These are phyloP conservation scores for Neodiprion virginianus DNA, from an alignment of 1,140 invertebrate species.

Conservation along the genomic window DNA sequence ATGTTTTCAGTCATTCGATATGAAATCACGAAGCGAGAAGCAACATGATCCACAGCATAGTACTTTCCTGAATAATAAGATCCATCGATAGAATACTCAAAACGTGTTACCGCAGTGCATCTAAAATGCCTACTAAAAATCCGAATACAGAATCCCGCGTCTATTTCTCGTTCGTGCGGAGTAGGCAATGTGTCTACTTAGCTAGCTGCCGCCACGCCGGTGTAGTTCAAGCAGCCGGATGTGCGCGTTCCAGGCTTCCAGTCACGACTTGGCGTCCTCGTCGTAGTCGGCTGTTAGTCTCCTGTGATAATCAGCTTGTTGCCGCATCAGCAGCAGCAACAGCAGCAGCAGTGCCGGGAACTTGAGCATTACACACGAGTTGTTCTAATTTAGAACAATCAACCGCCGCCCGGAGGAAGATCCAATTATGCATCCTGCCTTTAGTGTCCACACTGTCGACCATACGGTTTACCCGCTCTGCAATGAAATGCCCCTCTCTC, in stretches of 20 bases:
- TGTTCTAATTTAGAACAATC: slow-evolving; percentile 2
- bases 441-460: neutral
- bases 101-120: no score
- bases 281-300: neutral
- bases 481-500: neutral
- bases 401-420: neutral
- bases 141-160: no score
- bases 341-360: neutral
- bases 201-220: no score
- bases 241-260: slow-evolving; percentile 3
- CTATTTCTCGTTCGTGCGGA: no score
- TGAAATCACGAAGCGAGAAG: no score
- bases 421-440: neutral
- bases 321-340: neutral
- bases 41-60: no score
- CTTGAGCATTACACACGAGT: neutral
- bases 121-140: no score
- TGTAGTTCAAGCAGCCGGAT: neutral
- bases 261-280: neutral
- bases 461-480: neutral
- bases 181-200: no score
- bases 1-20: no score
- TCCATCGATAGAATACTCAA: no score
- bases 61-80: no score
- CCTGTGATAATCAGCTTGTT: neutral